These are phyloP conservation scores for Lasius fuliginosus DNA, from an alignment of 2,888 invertebrate species.

Conservation along the genomic window DNA sequence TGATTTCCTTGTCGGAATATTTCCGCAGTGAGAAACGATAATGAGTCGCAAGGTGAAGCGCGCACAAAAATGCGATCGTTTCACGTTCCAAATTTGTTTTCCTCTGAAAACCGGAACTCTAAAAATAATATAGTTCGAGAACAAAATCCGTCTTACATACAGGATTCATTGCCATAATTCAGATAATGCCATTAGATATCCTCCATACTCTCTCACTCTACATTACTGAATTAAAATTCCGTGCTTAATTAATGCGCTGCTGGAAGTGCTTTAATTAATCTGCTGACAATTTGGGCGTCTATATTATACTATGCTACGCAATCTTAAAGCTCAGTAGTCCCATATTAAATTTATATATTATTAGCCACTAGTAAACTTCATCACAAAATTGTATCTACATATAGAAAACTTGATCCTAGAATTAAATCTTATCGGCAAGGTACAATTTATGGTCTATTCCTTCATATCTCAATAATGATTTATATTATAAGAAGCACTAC, in stretches of 20 bases:
- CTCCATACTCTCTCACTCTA: conserved; percentile 23
- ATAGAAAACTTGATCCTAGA: conserved; percentile 29
- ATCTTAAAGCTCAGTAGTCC: conserved; percentile 1
- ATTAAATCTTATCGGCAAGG: conserved; percentile 25
- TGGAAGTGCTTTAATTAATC: conserved; percentile 16
- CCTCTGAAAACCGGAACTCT: not conserved
- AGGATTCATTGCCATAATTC: not conserved
- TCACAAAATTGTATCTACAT: conserved; percentile 7
- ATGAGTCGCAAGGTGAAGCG: not conserved
- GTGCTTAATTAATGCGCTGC: conserved; percentile 58
- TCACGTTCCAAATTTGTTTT: not conserved
- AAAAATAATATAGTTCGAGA: not conserved
- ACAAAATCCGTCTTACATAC: not conserved
- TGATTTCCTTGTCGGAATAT: not conserved
- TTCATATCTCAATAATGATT: not conserved
- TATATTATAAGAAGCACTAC: not conserved
- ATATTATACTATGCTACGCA: not conserved
- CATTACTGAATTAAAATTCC: conserved; percentile 61
- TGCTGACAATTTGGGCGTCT: not conserved
- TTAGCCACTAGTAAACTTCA: conserved; percentile 7
- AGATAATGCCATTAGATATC: conserved; percentile 13
- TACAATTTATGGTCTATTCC: conserved; percentile 25
- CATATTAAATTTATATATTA: conserved; percentile 13
- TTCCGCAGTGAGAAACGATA: not conserved
- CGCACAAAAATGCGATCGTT: conserved; percentile 36